Percentiles rank a stretch among this genome's conserved stretches.
Evolutionary conservation across 2,797 vertebrate species (phyloP).

Genomic region (Adelosebastes latens): DNA sequence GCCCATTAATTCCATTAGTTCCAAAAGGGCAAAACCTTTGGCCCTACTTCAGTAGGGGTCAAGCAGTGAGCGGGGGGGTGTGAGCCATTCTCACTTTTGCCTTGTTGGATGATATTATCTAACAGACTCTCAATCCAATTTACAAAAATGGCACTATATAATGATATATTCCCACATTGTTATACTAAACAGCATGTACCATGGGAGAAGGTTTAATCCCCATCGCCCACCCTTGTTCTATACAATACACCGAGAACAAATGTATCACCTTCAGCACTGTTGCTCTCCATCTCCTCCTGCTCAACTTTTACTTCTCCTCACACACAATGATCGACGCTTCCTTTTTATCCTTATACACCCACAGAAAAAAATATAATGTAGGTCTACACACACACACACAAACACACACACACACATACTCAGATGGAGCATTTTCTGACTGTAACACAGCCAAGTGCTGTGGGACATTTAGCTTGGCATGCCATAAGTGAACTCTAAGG

Average conservation of each 20-base stretch:
- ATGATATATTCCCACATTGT: background rate
- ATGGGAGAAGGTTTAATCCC: background rate
- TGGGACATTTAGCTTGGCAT: conserved; percentile 38
- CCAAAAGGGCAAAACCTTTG: no score
- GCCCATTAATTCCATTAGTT: no score
- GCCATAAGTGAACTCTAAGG: conserved; percentile 26
- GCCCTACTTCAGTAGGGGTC: no score
- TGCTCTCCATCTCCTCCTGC: background rate
- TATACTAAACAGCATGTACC: background rate
- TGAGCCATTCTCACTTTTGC: no score
- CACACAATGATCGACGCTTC: background rate
- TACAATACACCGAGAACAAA: background rate
- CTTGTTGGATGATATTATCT: no score
- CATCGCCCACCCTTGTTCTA: background rate
- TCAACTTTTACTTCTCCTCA: background rate
- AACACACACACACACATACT: background rate
- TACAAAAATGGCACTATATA: background rate
- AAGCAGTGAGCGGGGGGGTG: no score
- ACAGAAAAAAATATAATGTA: background rate
- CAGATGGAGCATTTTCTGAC: conserved; percentile 3
- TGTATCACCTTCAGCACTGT: background rate
- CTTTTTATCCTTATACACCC: background rate
- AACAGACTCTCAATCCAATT: no score
- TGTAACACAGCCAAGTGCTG: conserved; percentile 21
- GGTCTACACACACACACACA: background rate